Conservation (phyloP, 2,797 vertebrate species). For the Lemur catta region DNA sequence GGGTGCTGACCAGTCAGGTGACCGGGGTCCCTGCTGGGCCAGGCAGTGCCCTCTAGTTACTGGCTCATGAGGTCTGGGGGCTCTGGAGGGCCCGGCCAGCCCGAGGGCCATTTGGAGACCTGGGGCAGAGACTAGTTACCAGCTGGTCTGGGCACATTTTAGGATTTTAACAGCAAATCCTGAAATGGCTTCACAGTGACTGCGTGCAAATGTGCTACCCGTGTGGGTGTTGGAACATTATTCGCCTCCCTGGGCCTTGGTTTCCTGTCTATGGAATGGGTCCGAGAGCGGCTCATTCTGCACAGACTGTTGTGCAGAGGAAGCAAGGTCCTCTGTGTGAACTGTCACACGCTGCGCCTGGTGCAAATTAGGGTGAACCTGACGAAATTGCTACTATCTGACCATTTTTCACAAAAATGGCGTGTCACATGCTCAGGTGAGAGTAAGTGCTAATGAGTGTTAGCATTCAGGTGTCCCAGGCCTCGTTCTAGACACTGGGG, state of each 20-base stretch:
- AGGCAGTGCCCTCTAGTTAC: not conserved
- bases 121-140: not conserved
- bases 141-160: not conserved
- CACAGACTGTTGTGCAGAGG: rapidly evolving
- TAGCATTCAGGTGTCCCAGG: not conserved
- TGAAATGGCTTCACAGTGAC: not conserved
- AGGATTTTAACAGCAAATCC: not conserved
- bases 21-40: no score
- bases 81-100: not conserved
- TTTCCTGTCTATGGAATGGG: not conserved
- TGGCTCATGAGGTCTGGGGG: not conserved
- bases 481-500: not conserved
- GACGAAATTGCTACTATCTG: no score
- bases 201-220: not conserved
- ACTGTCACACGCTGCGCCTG: rapidly evolving
- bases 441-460: not conserved
- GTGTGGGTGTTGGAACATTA: rapidly evolving
- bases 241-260: not conserved
- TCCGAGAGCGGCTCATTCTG: not conserved
- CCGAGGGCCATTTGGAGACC: not conserved
- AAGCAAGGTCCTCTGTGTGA: no score
- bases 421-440: not conserved
- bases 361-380: not conserved
- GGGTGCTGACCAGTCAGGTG: no score
- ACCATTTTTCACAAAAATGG: not conserved